A percentile compares a stretch with the other conserved stretches of the same genome.
Evolutionary conservation across 2,888 invertebrate species (phyloP).

Genomic region (Micropterix aruncella): DNA sequence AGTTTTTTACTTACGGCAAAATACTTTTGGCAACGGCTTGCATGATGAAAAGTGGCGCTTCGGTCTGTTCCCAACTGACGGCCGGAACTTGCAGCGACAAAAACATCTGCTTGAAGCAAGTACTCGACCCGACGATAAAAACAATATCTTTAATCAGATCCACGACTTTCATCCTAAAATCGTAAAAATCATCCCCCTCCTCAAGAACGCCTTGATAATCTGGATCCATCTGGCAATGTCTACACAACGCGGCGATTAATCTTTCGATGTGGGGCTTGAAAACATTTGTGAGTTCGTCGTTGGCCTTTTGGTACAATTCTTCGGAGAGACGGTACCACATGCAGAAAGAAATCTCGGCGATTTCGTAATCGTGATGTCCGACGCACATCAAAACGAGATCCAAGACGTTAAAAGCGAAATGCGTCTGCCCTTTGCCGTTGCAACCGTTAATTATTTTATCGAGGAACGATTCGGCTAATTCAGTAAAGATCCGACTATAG

Average conservation of each 20-base stretch:
- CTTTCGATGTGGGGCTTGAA: slow-evolving; percentile 88
- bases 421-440: slow-evolving; percentile 41
- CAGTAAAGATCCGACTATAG: slow-evolving; percentile 90
- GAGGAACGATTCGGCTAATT: slow-evolving; percentile 82
- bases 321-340: slow-evolving; percentile 95
- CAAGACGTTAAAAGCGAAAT: slow-evolving; percentile 70
- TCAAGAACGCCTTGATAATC: slow-evolving; percentile 81
- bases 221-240: slow-evolving; percentile 92
- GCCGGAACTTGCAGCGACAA: slow-evolving; percentile 55
- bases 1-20: slow-evolving; percentile 75
- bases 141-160: slow-evolving; percentile 94
- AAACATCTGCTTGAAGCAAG: slow-evolving; percentile 87
- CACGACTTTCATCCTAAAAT: slow-evolving; percentile 71
- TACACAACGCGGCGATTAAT: slow-evolving; percentile 75
- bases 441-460: slow-evolving; percentile 61
- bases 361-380: slow-evolving; percentile 94
- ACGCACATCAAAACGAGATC: slow-evolving; percentile 85
- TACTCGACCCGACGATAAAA: slow-evolving; percentile 87
- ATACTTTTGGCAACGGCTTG: slow-evolving; percentile 90
- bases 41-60: slow-evolving; percentile 92
- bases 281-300: slow-evolving; percentile 59
- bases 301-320: slow-evolving; percentile 79
- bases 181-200: slow-evolving; percentile 71
- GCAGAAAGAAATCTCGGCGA: slow-evolving; percentile 86
- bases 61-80: slow-evolving; percentile 82